These are phyloP conservation scores for Eupithecia insigniata DNA, from an alignment of 2,888 invertebrate genomes.

Conservation along the genomic window DNA sequence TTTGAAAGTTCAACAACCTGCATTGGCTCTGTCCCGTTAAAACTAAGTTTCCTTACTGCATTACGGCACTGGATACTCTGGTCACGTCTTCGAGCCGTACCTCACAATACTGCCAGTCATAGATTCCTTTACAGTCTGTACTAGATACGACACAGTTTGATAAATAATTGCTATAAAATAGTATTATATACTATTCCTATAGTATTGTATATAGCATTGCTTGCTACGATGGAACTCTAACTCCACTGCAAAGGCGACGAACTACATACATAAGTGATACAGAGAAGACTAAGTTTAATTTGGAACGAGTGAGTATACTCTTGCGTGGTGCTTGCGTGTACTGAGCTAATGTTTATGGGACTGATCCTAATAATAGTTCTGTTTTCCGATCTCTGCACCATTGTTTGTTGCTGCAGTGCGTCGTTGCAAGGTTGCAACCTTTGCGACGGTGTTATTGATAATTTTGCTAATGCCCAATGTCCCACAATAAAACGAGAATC, in stretches of 20 bases:
- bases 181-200: no score
- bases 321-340: not conserved
- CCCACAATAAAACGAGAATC: not conserved
- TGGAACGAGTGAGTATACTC: slow-evolving; percentile 14
- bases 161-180: not conserved
- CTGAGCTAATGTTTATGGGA: not conserved
- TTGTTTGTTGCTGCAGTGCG: not conserved
- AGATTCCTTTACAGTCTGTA: slow-evolving; percentile 9
- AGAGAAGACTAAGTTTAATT: slow-evolving; percentile 29
- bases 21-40: slow-evolving; percentile 18
- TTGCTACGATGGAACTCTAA: slow-evolving; percentile 51
- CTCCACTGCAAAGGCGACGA: slow-evolving; percentile 5
- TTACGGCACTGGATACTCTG: slow-evolving; percentile 49
- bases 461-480: not conserved
- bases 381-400: not conserved
- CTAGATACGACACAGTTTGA: slow-evolving; percentile 7
- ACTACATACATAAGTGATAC: slow-evolving; percentile 13
- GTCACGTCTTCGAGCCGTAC: slow-evolving; percentile 64
- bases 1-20: slow-evolving; percentile 22
- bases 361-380: not conserved
- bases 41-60: slow-evolving; percentile 24
- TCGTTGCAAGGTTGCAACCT: not conserved
- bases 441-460: not conserved
- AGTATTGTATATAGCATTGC: slow-evolving; percentile 44
- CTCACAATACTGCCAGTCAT: slow-evolving; percentile 67